These are phyloP conservation scores for Silurus meridionalis DNA, from an alignment of 2,113 vertebrate genomes.

Conservation along the genomic window DNA sequence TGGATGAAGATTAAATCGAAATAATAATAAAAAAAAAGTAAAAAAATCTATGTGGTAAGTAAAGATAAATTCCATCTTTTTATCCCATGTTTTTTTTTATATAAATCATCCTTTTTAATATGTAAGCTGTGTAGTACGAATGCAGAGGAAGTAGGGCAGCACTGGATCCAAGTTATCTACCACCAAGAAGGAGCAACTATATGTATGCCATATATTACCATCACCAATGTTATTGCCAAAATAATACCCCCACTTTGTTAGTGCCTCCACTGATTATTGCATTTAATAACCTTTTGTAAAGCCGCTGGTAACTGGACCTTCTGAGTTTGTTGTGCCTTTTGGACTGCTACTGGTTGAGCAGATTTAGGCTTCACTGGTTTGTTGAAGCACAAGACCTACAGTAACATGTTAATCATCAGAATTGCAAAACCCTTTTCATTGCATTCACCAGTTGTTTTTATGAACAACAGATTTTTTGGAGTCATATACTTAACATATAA, in stretches of 20 bases:
- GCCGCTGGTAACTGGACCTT: constrained; percentile 42
- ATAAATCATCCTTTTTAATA: neutral
- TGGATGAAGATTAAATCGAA: neutral
- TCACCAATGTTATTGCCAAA: constrained; percentile 8
- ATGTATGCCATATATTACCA: neutral
- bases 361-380: constrained; percentile 10
- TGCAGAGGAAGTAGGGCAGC: neutral
- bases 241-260: constrained; percentile 29
- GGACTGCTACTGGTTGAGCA: constrained; percentile 7
- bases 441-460: neutral
- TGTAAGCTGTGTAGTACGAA: neutral
- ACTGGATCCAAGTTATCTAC: constrained; percentile 6
- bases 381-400: constrained; percentile 41
- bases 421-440: neutral
- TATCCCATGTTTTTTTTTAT: neutral
- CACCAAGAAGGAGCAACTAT: constrained; percentile 15
- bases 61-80: neutral
- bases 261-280: constrained; percentile 3
- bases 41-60: neutral
- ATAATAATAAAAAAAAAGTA: neutral
- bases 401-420: constrained; percentile 22
- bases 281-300: constrained; percentile 52
- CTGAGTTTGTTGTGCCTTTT: constrained; percentile 51
- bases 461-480: neutral
- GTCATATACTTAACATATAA: neutral